Evolutionary conservation across 1,140 invertebrate genomes (phyloP), one percentile per base, ranked within the genome.

Genomic region (Drosophila parvula): DNA sequence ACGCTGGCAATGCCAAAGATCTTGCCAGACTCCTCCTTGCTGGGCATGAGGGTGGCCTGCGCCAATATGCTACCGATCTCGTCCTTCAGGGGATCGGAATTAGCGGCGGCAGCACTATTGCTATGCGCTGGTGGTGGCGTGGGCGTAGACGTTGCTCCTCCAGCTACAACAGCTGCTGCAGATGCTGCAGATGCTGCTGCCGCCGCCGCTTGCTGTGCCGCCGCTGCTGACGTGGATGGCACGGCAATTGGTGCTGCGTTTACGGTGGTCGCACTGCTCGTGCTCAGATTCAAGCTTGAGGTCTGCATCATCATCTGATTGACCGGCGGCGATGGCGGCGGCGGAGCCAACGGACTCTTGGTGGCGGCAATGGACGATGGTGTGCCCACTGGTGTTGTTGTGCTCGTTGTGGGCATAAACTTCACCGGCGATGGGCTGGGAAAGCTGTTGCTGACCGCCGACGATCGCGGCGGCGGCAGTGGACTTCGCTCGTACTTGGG

Each of bases 1-100:
- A 92, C 91, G 65, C 92, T 92, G 51, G 92, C 92, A 62, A 92
- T 92, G n/a, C 92, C 92, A 73, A 92, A 92, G 44, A 92, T 91
- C 78, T 92, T 92, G 9, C 90, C 91, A 0, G 92, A 92, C 45
- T 92, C 92, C 65, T 92, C 92, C 57, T 92, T 92, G 65, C 91
- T 92, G 36, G 92, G 92, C 90, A 92, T 92, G 0, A 92, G 79
- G 28, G 91, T 92, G 3, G 90, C 90, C 62, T 85, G 82, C 0
- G 89, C 83, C 30, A 92, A 40, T 4, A 92, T 91, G 64, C 85
- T 91, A 5, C 88, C 89, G 8, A 91, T 91, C 38, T 91, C 90
- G 56, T 91, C 90, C 27, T 91, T 91, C 0, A 91, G 58, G 0
- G 90, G 86, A 79, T 91, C 90, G 0, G 78, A 53, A 43, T 63